A percentile compares a stretch with the other conserved stretches of the same genome.
phyloP scores from a whole-genome alignment of 2,888 invertebrate genomes.

The Morpho helenor region DNA sequence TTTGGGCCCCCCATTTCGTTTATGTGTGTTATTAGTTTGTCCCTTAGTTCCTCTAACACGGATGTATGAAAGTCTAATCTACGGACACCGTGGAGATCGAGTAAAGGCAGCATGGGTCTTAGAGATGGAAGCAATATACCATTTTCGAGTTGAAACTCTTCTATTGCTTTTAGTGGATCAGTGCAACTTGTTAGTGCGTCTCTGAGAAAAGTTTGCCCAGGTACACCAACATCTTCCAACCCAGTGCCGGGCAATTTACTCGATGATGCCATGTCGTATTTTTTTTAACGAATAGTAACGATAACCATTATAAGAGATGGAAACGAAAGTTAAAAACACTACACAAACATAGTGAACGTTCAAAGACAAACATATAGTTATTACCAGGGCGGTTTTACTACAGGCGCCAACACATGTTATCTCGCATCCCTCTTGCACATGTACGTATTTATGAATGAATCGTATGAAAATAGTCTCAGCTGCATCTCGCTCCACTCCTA shows the following conservation, averaged over 20 bases:
- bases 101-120: conserved; percentile 94
- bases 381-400: too few relatives aligned
- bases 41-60: conserved; percentile 87
- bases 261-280: conserved; percentile 57
- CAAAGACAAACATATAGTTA: too few relatives aligned
- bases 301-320: too few relatives aligned
- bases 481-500: too few relatives aligned
- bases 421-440: too few relatives aligned
- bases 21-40: conserved; percentile 86
- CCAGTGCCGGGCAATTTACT: conserved; percentile 80
- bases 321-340: neutral
- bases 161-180: conserved; percentile 98
- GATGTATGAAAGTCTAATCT: conserved; percentile 97
- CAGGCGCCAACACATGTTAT: too few relatives aligned
- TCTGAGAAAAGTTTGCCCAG: conserved; percentile 90
- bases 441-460: too few relatives aligned
- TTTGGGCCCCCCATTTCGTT: conserved; percentile 90
- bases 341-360: too few relatives aligned
- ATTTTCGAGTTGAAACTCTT: conserved; percentile 97
- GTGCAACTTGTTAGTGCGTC: conserved; percentile 97
- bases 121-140: conserved; percentile 95
- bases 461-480: too few relatives aligned
- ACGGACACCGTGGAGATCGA: conserved; percentile 96
- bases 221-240: conserved; percentile 91
- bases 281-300: neutral